Evolutionary conservation across 2,888 invertebrate genomes (phyloP).

Genomic region (Villa cingulata): DNA sequence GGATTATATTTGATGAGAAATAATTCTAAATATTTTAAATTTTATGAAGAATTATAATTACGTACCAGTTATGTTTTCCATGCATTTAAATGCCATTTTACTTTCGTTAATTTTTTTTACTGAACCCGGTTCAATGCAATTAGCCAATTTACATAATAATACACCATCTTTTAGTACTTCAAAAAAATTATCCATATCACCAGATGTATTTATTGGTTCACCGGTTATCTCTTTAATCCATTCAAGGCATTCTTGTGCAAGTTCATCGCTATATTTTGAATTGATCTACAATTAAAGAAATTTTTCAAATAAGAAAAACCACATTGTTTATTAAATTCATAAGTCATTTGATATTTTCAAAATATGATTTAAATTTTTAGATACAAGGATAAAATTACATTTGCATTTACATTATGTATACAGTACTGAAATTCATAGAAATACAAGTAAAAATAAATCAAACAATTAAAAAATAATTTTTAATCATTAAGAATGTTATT

Average conservation of each 20-base stretch:
- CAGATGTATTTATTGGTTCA: conserved; percentile 73
- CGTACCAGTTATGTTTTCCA: conserved; percentile 84
- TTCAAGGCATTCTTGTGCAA: conserved; percentile 81
- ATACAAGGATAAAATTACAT: too few species aligned
- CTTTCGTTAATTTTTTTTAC: conserved; percentile 88
- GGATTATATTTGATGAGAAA: neutral
- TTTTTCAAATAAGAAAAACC: neutral
- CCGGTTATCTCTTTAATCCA: conserved; percentile 82
- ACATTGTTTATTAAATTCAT: too few species aligned
- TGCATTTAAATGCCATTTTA: conserved; percentile 91
- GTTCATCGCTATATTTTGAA: conserved; percentile 91
- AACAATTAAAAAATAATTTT: too few species aligned
- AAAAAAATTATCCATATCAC: conserved; percentile 89
- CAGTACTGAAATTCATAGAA: too few species aligned
- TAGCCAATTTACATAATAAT: conserved; percentile 79
- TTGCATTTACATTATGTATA: too few species aligned
- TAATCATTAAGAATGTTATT: too few species aligned
- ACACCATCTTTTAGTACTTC: conserved; percentile 83
- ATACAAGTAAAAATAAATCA: too few species aligned
- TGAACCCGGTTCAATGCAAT: conserved; percentile 68
- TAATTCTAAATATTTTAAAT: neutral
- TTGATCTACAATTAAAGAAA: conserved; percentile 62
- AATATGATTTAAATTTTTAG: too few species aligned
- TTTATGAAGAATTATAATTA: neutral
- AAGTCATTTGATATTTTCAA: too few species aligned